Evolutionary conservation across 2,113 vertebrate genomes (phyloP).

Genomic region (Vombatus ursinus): DNA sequence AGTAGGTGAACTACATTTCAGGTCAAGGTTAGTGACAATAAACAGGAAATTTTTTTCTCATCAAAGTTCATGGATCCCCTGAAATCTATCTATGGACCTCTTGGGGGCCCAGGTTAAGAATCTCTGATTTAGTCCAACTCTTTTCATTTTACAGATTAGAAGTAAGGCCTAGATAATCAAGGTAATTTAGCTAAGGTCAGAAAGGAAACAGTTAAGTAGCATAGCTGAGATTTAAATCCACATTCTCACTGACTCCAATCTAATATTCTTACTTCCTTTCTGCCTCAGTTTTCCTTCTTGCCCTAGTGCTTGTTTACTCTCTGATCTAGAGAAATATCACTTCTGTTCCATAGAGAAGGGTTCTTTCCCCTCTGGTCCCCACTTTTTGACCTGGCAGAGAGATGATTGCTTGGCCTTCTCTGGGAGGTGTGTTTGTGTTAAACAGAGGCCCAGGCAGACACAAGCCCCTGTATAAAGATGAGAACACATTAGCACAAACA

Average conservation of each 20-base stretch:
- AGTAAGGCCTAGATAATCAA: not conserved
- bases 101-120: not conserved
- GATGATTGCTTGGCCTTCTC: not conserved
- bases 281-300: slow-evolving; percentile 11
- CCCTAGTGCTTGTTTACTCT: not conserved
- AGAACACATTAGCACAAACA: not conserved
- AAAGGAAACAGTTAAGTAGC: not conserved
- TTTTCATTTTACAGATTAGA: not conserved
- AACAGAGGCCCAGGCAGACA: not conserved
- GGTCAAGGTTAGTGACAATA: not conserved
- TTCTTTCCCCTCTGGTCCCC: not conserved
- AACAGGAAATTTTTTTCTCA: not conserved
- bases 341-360: not conserved
- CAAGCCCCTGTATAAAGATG: not conserved
- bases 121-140: not conserved
- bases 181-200: not conserved
- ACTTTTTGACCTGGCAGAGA: not conserved
- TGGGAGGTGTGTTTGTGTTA: not conserved
- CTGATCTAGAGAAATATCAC: not conserved
- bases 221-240: not conserved
- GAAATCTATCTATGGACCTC: not conserved
- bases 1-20: not conserved
- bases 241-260: not conserved
- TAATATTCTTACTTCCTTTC: not conserved
- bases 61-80: not conserved